These are phyloP conservation scores for Acheta domesticus DNA, from an alignment of 2,888 invertebrate species.

Conservation along the genomic window DNA sequence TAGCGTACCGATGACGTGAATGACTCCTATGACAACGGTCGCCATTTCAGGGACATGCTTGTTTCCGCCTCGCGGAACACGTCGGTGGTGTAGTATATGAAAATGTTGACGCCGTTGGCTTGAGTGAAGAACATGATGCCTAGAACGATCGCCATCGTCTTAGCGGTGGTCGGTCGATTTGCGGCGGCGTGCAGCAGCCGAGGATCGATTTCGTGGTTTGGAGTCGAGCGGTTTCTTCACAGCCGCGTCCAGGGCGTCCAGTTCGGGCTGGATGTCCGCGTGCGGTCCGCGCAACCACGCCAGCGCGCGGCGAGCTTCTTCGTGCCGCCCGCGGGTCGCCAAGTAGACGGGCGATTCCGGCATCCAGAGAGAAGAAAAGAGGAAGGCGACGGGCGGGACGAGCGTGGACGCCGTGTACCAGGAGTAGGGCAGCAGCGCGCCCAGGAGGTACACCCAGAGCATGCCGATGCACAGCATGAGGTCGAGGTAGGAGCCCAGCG, in stretches of 20 bases:
- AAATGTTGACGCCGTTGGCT: neutral
- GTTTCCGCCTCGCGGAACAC: neutral
- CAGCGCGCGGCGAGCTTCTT: neutral
- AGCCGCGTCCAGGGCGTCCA: too few species aligned
- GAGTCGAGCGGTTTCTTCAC: too few species aligned
- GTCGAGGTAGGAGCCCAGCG: constrained; percentile 20
- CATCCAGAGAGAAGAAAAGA: neutral
- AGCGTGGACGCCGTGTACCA: neutral
- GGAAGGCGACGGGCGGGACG: neutral
- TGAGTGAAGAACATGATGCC: neutral
- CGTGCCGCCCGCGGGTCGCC: neutral
- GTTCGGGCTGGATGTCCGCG: neutral
- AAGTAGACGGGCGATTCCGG: constrained; percentile 22
- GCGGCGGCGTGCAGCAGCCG: neutral
- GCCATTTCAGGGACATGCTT: neutral
- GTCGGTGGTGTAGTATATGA: neutral
- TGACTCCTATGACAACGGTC: neutral
- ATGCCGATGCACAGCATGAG: constrained; percentile 18
- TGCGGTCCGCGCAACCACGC: neutral
- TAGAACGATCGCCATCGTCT: neutral
- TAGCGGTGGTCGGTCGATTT: neutral
- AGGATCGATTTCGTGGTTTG: neutral
- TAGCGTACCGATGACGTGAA: neutral
- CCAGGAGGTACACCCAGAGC: constrained; percentile 18
- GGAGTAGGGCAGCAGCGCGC: neutral